phyloP scores from a whole-genome alignment of 1,140 invertebrate genomes.

The Choristoneura fumiferana region DNA sequence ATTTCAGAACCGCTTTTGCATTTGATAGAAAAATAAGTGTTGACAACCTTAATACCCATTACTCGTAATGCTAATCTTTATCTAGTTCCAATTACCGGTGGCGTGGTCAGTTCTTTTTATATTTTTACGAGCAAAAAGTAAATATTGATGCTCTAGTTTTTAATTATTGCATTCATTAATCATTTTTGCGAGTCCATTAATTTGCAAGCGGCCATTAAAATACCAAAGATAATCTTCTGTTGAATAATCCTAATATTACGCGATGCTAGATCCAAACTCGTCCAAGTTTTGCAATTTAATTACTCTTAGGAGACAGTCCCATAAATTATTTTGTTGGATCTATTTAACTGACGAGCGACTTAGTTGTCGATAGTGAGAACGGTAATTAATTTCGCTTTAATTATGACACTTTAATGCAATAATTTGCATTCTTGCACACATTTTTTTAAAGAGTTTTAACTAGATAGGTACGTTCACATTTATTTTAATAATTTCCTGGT shows the following conservation, averaged over 20 bases:
- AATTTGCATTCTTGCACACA: too few relatives aligned
- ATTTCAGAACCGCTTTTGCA: too few relatives aligned
- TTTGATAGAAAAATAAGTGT: too few relatives aligned
- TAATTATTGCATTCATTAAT: constrained; percentile 5
- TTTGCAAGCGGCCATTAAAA: constrained; percentile 8
- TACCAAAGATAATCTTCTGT: background rate
- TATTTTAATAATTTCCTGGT: too few relatives aligned
- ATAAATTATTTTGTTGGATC: constrained; percentile 5
- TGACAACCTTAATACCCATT: too few relatives aligned
- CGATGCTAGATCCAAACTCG: background rate
- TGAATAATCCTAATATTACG: constrained; percentile 13
- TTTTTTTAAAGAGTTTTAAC: too few relatives aligned
- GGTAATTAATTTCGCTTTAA: too few relatives aligned
- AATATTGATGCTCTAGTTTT: constrained; percentile 1
- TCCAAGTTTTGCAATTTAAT: constrained; percentile 9
- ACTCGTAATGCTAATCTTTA: too few relatives aligned
- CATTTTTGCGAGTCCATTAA: constrained; percentile 6
- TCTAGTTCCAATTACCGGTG: too few relatives aligned
- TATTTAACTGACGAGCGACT: background rate
- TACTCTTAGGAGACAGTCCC: background rate
- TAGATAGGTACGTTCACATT: too few relatives aligned
- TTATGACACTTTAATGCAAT: too few relatives aligned
- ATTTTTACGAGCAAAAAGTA: background rate
- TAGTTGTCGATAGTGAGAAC: too few relatives aligned
- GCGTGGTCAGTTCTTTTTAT: background rate